phyloP scores from a whole-genome alignment of 2,113 vertebrate genomes.

The Heterocephalus glaber region DNA sequence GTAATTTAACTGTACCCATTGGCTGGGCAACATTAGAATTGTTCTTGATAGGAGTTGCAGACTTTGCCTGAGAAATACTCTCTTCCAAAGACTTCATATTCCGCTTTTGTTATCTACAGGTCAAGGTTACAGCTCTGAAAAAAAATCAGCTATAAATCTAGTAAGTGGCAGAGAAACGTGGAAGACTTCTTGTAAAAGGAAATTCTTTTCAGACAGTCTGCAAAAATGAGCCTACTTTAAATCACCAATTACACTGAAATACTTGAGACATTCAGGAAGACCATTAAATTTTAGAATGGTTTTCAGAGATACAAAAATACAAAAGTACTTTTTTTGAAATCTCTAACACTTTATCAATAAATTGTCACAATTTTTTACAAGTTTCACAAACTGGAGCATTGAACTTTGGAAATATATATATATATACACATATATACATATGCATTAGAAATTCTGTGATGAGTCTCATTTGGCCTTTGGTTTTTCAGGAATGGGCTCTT shows the following conservation, averaged over 20 bases:
- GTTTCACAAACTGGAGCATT: neutral
- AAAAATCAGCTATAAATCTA: constrained; percentile 60
- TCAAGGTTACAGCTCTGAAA: constrained; percentile 59
- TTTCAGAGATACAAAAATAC: constrained; percentile 18
- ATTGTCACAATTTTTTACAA: neutral
- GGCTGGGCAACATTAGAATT: neutral
- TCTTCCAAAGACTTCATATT: constrained; percentile 35
- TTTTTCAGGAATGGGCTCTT: neutral
- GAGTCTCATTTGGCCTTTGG: neutral
- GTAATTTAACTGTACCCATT: neutral
- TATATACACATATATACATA: neutral
- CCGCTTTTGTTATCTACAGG: constrained; percentile 6
- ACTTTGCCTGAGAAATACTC: neutral
- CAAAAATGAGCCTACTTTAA: constrained; percentile 57
- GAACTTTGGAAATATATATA: neutral
- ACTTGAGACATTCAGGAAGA: constrained; percentile 18
- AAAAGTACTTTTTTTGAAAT: neutral
- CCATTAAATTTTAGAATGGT: constrained; percentile 2
- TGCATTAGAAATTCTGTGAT: neutral
- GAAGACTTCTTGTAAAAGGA: constrained; percentile 36
- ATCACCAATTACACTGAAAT: constrained; percentile 31
- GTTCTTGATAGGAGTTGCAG: neutral
- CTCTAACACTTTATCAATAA: constrained; percentile 7
- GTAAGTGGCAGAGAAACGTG: constrained; percentile 49
- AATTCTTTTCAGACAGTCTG: constrained; percentile 31